phyloP scores from a whole-genome alignment of 2,888 invertebrate species.

The Dryobota labecula region DNA sequence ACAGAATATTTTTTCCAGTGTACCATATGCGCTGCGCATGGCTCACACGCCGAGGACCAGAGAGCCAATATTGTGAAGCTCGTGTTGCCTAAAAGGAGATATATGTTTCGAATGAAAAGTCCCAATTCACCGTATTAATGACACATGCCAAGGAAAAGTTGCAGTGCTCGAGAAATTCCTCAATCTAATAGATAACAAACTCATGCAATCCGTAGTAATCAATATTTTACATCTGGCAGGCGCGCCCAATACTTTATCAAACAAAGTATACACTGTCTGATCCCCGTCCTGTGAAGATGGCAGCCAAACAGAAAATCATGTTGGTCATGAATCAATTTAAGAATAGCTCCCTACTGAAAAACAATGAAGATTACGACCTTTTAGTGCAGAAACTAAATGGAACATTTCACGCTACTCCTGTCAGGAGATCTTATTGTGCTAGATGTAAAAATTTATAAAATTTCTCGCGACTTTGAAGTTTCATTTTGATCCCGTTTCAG shows the following conservation, averaged over 20 bases:
- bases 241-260: slow-evolving; percentile 46
- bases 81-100: slow-evolving; percentile 78
- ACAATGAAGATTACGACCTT: slow-evolving; percentile 67
- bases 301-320: slow-evolving; percentile 68
- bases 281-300: slow-evolving; percentile 16
- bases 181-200: neutral
- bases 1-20: slow-evolving; percentile 78
- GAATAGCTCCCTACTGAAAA: slow-evolving; percentile 69
- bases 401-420: slow-evolving; percentile 70
- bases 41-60: slow-evolving; percentile 51
- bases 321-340: slow-evolving; percentile 73
- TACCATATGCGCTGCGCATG: slow-evolving; percentile 71
- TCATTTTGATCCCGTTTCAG: slow-evolving; percentile 23
- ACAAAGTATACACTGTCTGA: slow-evolving; percentile 28
- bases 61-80: slow-evolving; percentile 73
- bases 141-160: slow-evolving; percentile 14
- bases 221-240: slow-evolving; percentile 71
- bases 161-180: slow-evolving; percentile 8
- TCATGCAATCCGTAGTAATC: slow-evolving; percentile 38
- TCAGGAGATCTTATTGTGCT: slow-evolving; percentile 55
- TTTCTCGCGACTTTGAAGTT: slow-evolving; percentile 27
- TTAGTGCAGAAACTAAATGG: slow-evolving; percentile 73
- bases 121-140: slow-evolving; percentile 78
- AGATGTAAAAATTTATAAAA: slow-evolving; percentile 67
- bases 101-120: slow-evolving; percentile 75